Percentiles rank a stretch among this genome's conserved stretches.
phyloP scores from a whole-genome alignment of 2,113 vertebrate species.

The Regulus satrapa region DNA sequence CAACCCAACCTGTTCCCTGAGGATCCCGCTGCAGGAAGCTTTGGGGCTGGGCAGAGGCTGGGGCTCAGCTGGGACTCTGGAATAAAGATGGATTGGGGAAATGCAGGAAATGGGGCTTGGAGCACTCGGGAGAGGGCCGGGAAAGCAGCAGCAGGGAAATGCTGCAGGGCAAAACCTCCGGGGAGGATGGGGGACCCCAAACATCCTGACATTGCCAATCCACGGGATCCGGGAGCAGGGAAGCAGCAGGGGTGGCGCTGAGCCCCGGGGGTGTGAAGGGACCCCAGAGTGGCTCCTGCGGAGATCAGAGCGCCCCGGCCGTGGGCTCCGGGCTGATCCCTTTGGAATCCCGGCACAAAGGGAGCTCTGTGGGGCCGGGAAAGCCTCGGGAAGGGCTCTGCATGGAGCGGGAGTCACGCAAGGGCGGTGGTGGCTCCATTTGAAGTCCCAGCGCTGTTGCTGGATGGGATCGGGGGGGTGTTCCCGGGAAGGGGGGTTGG shows the following conservation, averaged over 20 bases:
- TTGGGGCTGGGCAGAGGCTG: background rate
- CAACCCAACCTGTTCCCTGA: background rate
- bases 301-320: background rate
- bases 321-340: background rate
- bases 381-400: background rate
- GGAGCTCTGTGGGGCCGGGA: background rate
- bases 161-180: background rate
- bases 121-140: rapidly evolving
- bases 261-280: background rate
- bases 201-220: too few species aligned
- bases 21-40: background rate
- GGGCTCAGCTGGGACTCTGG: background rate
- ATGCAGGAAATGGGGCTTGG: background rate
- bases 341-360: background rate
- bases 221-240: background rate
- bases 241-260: background rate
- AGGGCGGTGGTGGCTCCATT: background rate
- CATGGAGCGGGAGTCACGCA: background rate
- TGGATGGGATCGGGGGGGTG: rapidly evolving
- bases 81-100: background rate
- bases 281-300: background rate
- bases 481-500: rapidly evolving
- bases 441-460: background rate
- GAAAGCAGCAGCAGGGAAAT: background rate
- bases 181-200: background rate